phyloP scores from a whole-genome alignment of 2,113 vertebrate species.

The Mustelus asterias region DNA sequence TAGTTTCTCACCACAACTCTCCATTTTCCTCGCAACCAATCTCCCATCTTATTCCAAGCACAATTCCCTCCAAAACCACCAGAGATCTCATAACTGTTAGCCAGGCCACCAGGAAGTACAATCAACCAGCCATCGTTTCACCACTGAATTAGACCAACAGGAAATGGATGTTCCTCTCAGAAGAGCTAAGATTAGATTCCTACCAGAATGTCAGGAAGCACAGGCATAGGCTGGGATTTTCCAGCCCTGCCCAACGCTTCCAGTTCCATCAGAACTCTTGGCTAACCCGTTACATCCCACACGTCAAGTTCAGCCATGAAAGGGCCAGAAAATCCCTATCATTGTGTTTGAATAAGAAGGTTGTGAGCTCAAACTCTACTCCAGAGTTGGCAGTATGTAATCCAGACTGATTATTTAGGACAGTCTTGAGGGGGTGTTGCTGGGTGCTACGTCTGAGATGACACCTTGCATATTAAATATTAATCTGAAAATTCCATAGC shows the following conservation, averaged over 20 bases:
- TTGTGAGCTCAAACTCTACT: background rate
- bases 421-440: background rate
- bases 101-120: background rate
- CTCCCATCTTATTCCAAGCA: background rate
- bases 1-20: background rate
- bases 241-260: no score
- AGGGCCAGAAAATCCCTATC: no score
- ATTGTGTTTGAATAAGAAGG: background rate
- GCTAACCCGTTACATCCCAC: no score
- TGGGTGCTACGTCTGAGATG: background rate
- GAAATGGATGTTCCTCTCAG: background rate
- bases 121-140: background rate
- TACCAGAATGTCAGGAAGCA: background rate
- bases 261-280: no score
- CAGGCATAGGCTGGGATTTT: no score
- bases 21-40: background rate
- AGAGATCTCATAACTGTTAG: background rate
- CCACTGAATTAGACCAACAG: background rate
- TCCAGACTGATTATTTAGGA: background rate
- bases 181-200: background rate
- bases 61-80: background rate
- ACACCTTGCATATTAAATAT: background rate
- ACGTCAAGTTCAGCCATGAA: no score
- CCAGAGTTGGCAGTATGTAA: background rate
- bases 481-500: background rate